These are phyloP conservation scores for Drosophila erecta DNA, from an alignment of 1,140 invertebrate genomes.

Conservation along the genomic window DNA sequence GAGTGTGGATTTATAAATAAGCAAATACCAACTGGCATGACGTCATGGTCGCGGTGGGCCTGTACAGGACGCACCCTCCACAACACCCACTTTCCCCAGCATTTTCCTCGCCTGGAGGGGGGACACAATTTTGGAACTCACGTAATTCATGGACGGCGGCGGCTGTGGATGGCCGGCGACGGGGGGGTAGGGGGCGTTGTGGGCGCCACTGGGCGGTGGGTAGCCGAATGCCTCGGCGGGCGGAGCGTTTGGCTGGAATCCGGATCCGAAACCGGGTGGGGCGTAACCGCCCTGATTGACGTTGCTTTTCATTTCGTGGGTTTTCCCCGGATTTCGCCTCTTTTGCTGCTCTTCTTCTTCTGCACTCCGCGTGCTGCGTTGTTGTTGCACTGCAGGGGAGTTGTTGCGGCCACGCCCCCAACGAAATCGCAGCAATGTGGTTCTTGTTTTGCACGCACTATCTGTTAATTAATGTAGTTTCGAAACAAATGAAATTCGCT, in stretches of 20 bases:
- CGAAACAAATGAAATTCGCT: background rate
- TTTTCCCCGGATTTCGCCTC: background rate
- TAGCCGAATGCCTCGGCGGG: conserved; percentile 56
- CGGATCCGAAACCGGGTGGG: conserved; percentile 60
- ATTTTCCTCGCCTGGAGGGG: too few species aligned
- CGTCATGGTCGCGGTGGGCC: conserved; percentile 13
- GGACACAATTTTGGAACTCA: conserved; percentile 26
- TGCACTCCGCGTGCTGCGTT: conserved; percentile 20
- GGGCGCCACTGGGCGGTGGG: conserved; percentile 21
- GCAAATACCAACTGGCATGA: conserved; percentile 13
- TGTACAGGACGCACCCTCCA: background rate
- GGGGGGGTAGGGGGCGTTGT: conserved; percentile 19
- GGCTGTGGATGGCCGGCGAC: conserved; percentile 13
- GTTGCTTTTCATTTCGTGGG: conserved; percentile 58
- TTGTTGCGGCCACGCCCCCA: conserved; percentile 10
- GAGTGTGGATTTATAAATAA: conserved; percentile 24
- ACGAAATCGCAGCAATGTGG: conserved; percentile 37
- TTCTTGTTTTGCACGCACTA: conserved; percentile 7
- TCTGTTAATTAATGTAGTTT: background rate
- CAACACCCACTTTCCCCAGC: too few species aligned
- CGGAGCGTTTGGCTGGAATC: conserved; percentile 68
- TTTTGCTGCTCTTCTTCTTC: background rate
- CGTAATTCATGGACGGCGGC: conserved; percentile 45
- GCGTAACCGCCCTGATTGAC: conserved; percentile 74
- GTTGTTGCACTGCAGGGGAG: conserved; percentile 31